Percentiles rank a stretch among this genome's conserved stretches.
Evolutionary conservation across 2,888 invertebrate genomes (phyloP).

Genomic region (Ferrisia virgata): DNA sequence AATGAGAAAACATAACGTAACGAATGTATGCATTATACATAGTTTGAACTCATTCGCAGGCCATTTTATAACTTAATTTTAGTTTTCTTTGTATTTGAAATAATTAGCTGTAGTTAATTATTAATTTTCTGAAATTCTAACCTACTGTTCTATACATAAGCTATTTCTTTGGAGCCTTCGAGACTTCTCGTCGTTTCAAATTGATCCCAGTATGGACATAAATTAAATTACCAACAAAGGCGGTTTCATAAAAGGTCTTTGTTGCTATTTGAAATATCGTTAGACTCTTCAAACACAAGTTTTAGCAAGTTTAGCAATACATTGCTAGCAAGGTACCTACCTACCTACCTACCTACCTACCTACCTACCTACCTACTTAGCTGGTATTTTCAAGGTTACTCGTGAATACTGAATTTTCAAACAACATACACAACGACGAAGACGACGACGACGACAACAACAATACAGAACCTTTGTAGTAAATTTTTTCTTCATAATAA

Average conservation of each 20-base stretch:
- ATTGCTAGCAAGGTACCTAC: too few species aligned
- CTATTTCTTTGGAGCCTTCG: neutral
- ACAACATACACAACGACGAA: too few species aligned
- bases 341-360: too few species aligned
- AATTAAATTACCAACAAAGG: neutral
- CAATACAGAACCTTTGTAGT: too few species aligned
- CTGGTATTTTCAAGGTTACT: too few species aligned
- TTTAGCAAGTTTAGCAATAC: too few species aligned
- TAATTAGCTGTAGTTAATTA: neutral
- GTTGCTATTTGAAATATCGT: neutral
- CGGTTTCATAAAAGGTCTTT: neutral
- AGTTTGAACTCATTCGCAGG: neutral
- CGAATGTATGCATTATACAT: neutral
- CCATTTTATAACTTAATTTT: neutral
- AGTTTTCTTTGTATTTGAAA: neutral
- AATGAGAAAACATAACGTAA: neutral
- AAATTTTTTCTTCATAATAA: too few species aligned
- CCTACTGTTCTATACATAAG: too few species aligned
- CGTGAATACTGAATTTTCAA: too few species aligned
- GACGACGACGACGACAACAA: too few species aligned
- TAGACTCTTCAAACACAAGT: too few species aligned
- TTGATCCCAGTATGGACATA: neutral
- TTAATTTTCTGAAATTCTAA: neutral
- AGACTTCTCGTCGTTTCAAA: neutral
- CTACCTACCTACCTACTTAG: too few species aligned